Evolutionary conservation across 2,888 invertebrate species (phyloP).

Genomic region (Opisthograptis luteolata): DNA sequence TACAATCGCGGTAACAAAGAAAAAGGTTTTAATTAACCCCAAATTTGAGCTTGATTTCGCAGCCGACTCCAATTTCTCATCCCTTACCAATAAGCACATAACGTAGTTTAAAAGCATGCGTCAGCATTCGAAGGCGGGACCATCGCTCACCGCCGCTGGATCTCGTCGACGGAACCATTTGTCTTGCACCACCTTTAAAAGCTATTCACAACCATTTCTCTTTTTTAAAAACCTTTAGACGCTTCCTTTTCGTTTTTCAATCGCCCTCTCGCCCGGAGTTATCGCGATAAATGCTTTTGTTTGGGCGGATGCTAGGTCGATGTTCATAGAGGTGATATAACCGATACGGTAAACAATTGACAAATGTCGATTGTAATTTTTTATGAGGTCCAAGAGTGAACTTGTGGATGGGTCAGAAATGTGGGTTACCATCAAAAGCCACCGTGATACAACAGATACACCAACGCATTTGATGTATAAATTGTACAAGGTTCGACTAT

Average conservation of each 20-base stretch:
- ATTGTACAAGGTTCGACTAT: too few species aligned
- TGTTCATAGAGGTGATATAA: constrained; percentile 37
- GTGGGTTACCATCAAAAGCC: too few species aligned
- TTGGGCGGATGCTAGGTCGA: constrained; percentile 50
- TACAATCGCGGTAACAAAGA: too few species aligned
- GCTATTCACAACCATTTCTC: constrained; percentile 82
- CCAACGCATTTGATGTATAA: too few species aligned
- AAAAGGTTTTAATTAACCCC: too few species aligned
- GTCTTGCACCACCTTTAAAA: constrained; percentile 81
- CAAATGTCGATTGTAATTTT: too few species aligned
- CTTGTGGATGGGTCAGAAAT: too few species aligned
- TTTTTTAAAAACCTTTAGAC: constrained; percentile 82
- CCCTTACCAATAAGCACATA: neutral
- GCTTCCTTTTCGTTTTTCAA: constrained; percentile 82
- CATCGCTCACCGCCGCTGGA: constrained; percentile 57
- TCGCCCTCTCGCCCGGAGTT: constrained; percentile 71
- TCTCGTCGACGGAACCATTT: constrained; percentile 65
- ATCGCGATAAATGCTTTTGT: constrained; percentile 80
- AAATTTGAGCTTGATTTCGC: too few species aligned
- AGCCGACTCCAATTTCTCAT: too few species aligned
- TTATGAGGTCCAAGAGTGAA: too few species aligned
- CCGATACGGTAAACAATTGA: neutral
- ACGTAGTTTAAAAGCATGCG: constrained; percentile 11
- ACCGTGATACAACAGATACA: too few species aligned
- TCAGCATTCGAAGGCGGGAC: constrained; percentile 32